These are phyloP conservation scores for Stictonetta naevosa DNA, from an alignment of 2,113 vertebrate species.

Conservation along the genomic window DNA sequence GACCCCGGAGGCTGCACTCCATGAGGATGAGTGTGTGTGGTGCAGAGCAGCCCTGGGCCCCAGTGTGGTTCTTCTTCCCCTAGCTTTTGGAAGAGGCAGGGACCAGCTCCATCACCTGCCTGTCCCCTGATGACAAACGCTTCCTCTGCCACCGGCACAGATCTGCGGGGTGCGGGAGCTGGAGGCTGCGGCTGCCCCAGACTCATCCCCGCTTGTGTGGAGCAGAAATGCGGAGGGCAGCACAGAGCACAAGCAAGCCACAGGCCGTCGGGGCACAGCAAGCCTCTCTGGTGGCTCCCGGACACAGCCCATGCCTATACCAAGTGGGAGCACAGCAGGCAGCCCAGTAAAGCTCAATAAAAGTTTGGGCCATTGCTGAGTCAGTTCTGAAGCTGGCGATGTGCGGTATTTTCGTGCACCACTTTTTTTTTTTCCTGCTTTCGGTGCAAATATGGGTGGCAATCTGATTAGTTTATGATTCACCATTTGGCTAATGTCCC, in stretches of 20 bases:
- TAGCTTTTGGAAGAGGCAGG: neutral
- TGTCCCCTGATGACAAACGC: neutral
- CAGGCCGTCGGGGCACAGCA: neutral
- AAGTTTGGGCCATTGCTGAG: slow-evolving; percentile 2
- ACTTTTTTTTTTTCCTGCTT: neutral
- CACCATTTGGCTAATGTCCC: slow-evolving; percentile 59
- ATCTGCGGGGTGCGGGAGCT: neutral
- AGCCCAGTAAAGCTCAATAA: neutral
- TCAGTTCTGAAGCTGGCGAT: slow-evolving; percentile 24
- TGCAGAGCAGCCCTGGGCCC: neutral
- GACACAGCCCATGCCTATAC: neutral
- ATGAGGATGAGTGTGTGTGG: neutral
- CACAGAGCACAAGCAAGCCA: neutral
- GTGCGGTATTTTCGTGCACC: neutral
- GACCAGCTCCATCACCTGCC: neutral
- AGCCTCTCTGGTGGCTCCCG: neutral
- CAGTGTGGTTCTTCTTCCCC: neutral
- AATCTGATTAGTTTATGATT: slow-evolving; percentile 71
- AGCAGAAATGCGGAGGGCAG: neutral
- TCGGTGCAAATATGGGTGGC: slow-evolving; percentile 60
- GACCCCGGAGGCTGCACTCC: neutral
- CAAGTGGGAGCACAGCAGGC: neutral
- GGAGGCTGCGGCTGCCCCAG: fast-evolving
- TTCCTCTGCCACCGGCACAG: neutral
- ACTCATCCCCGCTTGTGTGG: neutral